Evolutionary conservation across 2,113 vertebrate species (phyloP).

Genomic region (Cryptomyrus ogoouensis): DNA sequence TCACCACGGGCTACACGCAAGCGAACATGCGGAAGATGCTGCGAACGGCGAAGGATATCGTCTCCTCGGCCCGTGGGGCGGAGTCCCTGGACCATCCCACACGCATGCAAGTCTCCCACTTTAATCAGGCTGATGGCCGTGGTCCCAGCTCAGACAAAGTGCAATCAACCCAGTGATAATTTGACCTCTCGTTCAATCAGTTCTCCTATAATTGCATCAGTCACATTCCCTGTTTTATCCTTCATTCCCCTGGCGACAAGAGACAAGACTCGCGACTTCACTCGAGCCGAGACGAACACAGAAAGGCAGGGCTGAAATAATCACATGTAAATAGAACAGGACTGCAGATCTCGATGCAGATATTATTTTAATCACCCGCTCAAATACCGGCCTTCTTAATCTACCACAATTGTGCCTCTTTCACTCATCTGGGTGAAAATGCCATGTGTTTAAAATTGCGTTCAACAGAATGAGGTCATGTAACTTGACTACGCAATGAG

Average conservation of each 20-base stretch:
- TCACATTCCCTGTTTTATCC: conserved; percentile 65
- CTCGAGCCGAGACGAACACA: conserved; percentile 35
- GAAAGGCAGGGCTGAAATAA: conserved; percentile 42
- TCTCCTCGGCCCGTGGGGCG: too few relatives aligned
- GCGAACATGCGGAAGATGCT: too few relatives aligned
- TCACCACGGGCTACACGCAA: too few relatives aligned
- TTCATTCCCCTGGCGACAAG: conserved; percentile 32
- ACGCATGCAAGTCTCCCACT: conserved; percentile 46
- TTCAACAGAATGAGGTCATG: conserved; percentile 28
- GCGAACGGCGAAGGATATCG: too few relatives aligned
- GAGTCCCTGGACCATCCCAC: background rate
- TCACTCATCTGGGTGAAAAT: conserved; percentile 32
- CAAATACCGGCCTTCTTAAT: conserved; percentile 28
- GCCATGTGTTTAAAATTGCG: conserved; percentile 26
- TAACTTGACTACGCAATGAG: conserved; percentile 28
- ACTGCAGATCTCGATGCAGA: conserved; percentile 39
- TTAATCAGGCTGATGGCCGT: conserved; percentile 61
- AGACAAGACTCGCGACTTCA: background rate
- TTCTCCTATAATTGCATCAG: conserved; percentile 64
- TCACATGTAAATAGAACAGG: conserved; percentile 35
- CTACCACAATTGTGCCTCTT: conserved; percentile 15
- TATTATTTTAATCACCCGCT: conserved; percentile 43
- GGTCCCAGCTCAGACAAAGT: conserved; percentile 63
- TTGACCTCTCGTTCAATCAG: conserved; percentile 73
- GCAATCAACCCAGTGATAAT: conserved; percentile 67